phyloP scores from a whole-genome alignment of 2,113 vertebrate genomes.

The Myodes glareolus region DNA sequence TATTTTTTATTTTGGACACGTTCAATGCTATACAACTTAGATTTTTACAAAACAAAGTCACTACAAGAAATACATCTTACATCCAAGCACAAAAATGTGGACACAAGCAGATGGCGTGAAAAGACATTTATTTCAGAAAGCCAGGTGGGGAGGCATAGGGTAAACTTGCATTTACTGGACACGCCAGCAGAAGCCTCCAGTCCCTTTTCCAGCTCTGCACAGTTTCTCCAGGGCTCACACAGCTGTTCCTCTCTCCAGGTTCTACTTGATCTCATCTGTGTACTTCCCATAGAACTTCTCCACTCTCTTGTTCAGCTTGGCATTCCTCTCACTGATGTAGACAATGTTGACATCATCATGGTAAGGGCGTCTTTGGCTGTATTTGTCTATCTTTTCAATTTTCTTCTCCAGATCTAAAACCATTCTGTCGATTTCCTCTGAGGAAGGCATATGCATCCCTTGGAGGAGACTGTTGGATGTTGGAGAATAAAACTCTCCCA shows the following conservation, averaged over 20 bases:
- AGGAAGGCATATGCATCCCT: conserved; percentile 93
- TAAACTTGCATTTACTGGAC: not conserved
- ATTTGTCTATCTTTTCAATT: conserved; percentile 96
- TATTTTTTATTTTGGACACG: no score
- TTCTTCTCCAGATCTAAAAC: conserved; percentile 97
- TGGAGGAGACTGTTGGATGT: conserved; percentile 95
- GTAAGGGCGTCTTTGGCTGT: conserved; percentile 95
- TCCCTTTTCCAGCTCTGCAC: not conserved
- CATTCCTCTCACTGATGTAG: conserved; percentile 98
- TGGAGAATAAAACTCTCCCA: conserved; percentile 95
- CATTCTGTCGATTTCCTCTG: conserved; percentile 95
- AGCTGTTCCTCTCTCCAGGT: conserved; percentile 97
- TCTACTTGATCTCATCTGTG: conserved; percentile 98
- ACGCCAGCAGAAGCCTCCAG: not conserved
- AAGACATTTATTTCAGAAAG: conserved; percentile 74
- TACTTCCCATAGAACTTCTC: conserved; percentile 99
- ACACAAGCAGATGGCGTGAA: conserved; percentile 51
- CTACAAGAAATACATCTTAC: conserved; percentile 71
- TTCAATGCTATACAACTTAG: conserved; percentile 66
- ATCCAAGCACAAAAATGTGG: conserved; percentile 66
- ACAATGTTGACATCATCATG: conserved; percentile 97
- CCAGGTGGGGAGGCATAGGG: not conserved
- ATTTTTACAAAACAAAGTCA: conserved; percentile 75
- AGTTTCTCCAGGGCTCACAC: conserved; percentile 85
- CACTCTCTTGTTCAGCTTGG: conserved; percentile 99